Percentiles rank a stretch among this genome's conserved stretches.
These are phyloP conservation scores for Coenonympha glycerion DNA, from an alignment of 2,888 invertebrate genomes.

Conservation along the genomic window DNA sequence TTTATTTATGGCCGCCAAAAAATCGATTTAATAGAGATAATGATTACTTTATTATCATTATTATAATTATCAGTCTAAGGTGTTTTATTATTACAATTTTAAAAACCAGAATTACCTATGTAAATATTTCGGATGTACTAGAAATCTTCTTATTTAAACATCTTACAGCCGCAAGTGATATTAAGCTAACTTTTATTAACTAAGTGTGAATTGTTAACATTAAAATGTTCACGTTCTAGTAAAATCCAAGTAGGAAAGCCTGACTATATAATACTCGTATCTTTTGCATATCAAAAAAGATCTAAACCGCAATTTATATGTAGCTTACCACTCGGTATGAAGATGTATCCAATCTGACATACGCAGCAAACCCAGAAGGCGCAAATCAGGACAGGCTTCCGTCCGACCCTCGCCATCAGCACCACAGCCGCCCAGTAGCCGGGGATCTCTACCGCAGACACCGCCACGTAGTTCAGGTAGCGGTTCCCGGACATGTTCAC, in stretches of 20 bases:
- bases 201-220: too few relatives aligned
- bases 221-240: too few relatives aligned
- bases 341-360: slow-evolving; percentile 29
- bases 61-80: not conserved
- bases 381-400: slow-evolving; percentile 44
- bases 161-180: not conserved
- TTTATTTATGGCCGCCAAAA: not conserved
- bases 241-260: too few relatives aligned
- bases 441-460: slow-evolving; percentile 78
- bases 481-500: slow-evolving; percentile 80
- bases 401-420: slow-evolving; percentile 63
- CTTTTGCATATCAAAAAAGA: too few relatives aligned
- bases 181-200: not conserved
- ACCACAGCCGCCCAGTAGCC: slow-evolving; percentile 77
- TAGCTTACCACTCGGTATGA: slow-evolving; percentile 37
- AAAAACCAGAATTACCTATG: not conserved
- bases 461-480: slow-evolving; percentile 79
- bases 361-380: slow-evolving; percentile 28
- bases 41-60: not conserved
- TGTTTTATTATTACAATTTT: not conserved
- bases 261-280: too few relatives aligned
- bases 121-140: not conserved
- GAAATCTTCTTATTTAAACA: not conserved
- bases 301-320: too few relatives aligned
- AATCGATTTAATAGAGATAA: not conserved